Evolutionary conservation across 2,888 invertebrate genomes (phyloP).

Genomic region (Andricus quercusramuli): DNA sequence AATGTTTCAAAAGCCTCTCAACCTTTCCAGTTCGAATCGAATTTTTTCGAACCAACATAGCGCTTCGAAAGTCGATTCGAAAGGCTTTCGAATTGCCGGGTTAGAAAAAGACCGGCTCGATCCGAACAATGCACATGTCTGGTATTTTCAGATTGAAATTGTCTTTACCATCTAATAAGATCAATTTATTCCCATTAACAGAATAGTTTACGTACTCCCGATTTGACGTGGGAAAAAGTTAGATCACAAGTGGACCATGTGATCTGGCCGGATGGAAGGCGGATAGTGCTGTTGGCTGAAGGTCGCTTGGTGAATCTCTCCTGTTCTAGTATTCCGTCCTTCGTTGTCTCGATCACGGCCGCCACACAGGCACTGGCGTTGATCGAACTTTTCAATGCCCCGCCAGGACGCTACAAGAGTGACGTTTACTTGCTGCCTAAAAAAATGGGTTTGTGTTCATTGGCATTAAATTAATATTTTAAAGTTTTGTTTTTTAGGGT

Average conservation of each 20-base stretch:
- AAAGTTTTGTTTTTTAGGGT: too few relatives aligned
- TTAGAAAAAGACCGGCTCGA: too few relatives aligned
- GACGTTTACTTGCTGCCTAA: conserved; percentile 98
- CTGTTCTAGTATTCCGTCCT: conserved; percentile 97
- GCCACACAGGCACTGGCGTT: conserved; percentile 98
- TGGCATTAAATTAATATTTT: conserved; percentile 6
- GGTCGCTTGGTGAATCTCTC: conserved; percentile 97
- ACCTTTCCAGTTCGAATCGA: too few relatives aligned
- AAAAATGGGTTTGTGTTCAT: conserved; percentile 91
- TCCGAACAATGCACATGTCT: too few relatives aligned
- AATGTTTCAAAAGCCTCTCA: too few relatives aligned
- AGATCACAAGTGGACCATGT: conserved; percentile 99
- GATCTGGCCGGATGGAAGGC: conserved; percentile 98
- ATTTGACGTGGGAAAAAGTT: conserved; percentile 98
- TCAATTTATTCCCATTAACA: conserved; percentile 68
- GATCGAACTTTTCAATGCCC: conserved; percentile 98
- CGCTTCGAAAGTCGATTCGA: too few relatives aligned
- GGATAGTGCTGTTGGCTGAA: conserved; percentile 95
- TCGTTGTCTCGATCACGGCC: conserved; percentile 98
- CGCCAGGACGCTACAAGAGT: conserved; percentile 95
- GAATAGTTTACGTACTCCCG: conserved; percentile 95
- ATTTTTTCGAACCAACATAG: too few relatives aligned
- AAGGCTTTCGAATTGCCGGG: too few relatives aligned
- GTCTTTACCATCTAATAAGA: conserved; percentile 2
- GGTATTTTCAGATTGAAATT: too few relatives aligned